Percentiles rank a stretch among this genome's conserved stretches.
Evolutionary conservation across 2,888 invertebrate genomes (phyloP).

Genomic region (Heliconius charithonia): DNA sequence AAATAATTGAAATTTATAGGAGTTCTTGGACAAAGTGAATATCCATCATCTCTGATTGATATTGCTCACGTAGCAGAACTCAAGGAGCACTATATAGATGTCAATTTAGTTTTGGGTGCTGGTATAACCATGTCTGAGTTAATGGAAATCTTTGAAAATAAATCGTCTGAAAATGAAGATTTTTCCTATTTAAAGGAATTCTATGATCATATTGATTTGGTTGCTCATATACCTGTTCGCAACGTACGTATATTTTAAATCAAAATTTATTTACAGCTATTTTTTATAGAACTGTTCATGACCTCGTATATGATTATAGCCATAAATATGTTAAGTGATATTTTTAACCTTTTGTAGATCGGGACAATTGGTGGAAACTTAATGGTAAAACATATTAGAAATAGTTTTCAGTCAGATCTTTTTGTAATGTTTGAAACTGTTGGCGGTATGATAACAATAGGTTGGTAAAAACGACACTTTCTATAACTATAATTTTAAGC

Average conservation of each 20-base stretch:
- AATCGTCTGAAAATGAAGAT: slow-evolving; percentile 67
- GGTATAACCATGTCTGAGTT: slow-evolving; percentile 71
- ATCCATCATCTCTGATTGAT: slow-evolving; percentile 69
- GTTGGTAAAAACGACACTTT: slow-evolving; percentile 50
- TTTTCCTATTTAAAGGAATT: slow-evolving; percentile 86
- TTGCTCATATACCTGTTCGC: slow-evolving; percentile 89
- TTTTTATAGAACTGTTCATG: no score
- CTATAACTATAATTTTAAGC: background rate
- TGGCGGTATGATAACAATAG: slow-evolving; percentile 70
- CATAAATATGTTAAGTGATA: background rate
- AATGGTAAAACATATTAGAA: slow-evolving; percentile 85
- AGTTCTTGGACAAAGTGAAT: slow-evolving; percentile 65
- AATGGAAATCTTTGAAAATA: slow-evolving; percentile 74
- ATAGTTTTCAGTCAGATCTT: slow-evolving; percentile 90
- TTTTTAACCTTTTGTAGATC: slow-evolving; percentile 68
- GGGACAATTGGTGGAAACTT: slow-evolving; percentile 90
- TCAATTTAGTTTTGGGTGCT: slow-evolving; percentile 70
- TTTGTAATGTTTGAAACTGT: slow-evolving; percentile 86
- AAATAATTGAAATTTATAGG: slow-evolving; percentile 63
- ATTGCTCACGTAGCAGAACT: slow-evolving; percentile 69
- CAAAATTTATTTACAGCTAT: background rate
- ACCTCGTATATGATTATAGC: no score
- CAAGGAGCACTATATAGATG: slow-evolving; percentile 63
- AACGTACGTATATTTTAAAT: slow-evolving; percentile 78
- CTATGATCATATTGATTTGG: slow-evolving; percentile 86